Percentiles rank a stretch among this genome's conserved stretches.
Evolutionary conservation across 1,140 invertebrate genomes (phyloP).

Genomic region (Hycleus cichorii): DNA sequence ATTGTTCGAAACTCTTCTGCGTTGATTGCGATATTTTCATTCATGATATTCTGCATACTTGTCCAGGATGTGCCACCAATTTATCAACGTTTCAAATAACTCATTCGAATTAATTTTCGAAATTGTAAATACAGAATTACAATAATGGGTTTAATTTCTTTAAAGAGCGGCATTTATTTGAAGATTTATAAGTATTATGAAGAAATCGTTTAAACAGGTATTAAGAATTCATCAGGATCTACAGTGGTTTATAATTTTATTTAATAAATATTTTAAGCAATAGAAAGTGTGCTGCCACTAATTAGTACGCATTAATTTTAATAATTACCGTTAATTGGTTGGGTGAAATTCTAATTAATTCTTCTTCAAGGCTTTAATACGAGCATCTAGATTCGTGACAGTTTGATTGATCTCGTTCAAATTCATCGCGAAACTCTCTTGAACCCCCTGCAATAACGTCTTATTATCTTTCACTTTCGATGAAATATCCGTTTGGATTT

Average conservation of each 20-base stretch:
- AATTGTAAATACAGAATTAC: too few relatives aligned
- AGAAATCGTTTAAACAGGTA: too few relatives aligned
- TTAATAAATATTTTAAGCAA: too few relatives aligned
- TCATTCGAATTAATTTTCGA: conserved; percentile 13
- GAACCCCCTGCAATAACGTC: conserved; percentile 68
- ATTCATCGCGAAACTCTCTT: conserved; percentile 70
- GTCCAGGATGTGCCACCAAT: conserved; percentile 82
- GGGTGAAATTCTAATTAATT: conserved; percentile 23
- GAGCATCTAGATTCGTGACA: conserved; percentile 63
- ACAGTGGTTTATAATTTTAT: too few relatives aligned
- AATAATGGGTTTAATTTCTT: too few relatives aligned
- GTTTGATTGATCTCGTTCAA: conserved; percentile 68
- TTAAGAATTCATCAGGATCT: too few relatives aligned
- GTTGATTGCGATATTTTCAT: conserved; percentile 93
- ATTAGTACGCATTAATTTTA: too few relatives aligned
- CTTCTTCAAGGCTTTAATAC: conserved; percentile 54
- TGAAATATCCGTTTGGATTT: conserved; percentile 68
- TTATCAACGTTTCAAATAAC: conserved; percentile 44
- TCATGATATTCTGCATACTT: conserved; percentile 87
- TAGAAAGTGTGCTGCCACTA: too few relatives aligned
- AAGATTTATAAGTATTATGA: too few relatives aligned
- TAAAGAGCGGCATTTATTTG: too few relatives aligned
- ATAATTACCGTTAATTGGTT: background rate
- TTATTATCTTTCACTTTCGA: conserved; percentile 68
- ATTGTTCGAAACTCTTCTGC: conserved; percentile 77